phyloP scores from a whole-genome alignment of 2,113 vertebrate species.

The Upupa epops region DNA sequence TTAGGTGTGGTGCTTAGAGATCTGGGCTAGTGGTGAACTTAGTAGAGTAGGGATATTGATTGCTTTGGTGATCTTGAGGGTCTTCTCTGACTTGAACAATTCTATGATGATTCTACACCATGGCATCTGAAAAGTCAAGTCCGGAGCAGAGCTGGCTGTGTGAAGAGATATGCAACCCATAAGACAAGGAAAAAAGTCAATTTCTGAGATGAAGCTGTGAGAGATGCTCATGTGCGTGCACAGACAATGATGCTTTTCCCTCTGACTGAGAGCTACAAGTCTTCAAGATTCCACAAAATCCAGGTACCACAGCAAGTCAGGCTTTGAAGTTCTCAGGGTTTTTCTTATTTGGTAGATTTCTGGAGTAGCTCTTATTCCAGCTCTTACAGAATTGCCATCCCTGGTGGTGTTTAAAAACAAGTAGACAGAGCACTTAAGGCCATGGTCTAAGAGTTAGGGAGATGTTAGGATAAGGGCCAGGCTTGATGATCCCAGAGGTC shows the following conservation, averaged over 20 bases:
- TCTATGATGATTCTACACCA: not conserved
- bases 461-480: too few species aligned
- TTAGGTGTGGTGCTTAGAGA: too few species aligned
- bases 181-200: not conserved
- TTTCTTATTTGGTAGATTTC: not conserved
- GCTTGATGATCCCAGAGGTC: too few species aligned
- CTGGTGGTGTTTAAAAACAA: too few species aligned
- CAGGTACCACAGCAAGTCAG: not conserved
- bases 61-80: too few species aligned
- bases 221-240: fast-evolving
- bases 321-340: not conserved
- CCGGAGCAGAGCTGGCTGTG: not conserved
- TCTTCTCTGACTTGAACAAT: too few species aligned
- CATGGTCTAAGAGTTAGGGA: too few species aligned
- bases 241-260: not conserved
- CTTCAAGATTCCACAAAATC: not conserved
- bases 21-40: too few species aligned
- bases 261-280: not conserved
- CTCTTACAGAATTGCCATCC: too few species aligned
- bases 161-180: not conserved
- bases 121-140: not conserved
- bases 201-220: not conserved
- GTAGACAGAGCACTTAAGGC: too few species aligned
- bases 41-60: too few species aligned
- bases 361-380: not conserved